These are phyloP conservation scores for Semnornis frantzii DNA, from an alignment of 2,113 vertebrate species.

Conservation along the genomic window DNA sequence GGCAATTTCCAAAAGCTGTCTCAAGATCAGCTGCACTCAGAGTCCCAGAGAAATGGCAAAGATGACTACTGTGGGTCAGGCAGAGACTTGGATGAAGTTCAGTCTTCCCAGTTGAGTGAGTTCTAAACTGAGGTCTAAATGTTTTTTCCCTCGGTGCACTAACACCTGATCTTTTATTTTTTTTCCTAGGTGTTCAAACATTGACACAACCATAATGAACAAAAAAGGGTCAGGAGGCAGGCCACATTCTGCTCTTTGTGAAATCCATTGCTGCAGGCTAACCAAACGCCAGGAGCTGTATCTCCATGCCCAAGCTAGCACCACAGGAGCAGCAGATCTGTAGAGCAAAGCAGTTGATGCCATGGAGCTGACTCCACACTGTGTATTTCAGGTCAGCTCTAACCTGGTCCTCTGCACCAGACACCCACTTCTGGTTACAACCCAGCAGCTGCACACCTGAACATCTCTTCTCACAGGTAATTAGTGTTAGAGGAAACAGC, in stretches of 20 bases:
- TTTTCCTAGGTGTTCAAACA: not conserved
- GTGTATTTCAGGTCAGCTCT: not conserved
- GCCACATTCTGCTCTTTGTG: not conserved
- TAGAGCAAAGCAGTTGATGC: not conserved
- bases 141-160: not conserved
- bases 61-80: not conserved
- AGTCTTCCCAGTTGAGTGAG: not conserved
- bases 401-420: not conserved
- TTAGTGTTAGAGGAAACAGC: too few relatives aligned
- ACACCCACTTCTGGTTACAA: not conserved
- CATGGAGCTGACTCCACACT: not conserved
- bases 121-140: not conserved
- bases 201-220: not conserved
- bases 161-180: not conserved
- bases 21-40: not conserved
- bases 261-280: not conserved
- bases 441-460: not conserved
- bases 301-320: not conserved
- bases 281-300: not conserved
- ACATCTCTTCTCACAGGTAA: not conserved
- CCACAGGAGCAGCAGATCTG: not conserved
- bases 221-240: not conserved
- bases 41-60: not conserved
- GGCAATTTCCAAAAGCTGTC: not conserved
- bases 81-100: not conserved